Evolutionary conservation across 2,113 vertebrate species (phyloP), one percentile per base, ranked within the genome.

Genomic region (Romanogobio albipinnatus): DNA sequence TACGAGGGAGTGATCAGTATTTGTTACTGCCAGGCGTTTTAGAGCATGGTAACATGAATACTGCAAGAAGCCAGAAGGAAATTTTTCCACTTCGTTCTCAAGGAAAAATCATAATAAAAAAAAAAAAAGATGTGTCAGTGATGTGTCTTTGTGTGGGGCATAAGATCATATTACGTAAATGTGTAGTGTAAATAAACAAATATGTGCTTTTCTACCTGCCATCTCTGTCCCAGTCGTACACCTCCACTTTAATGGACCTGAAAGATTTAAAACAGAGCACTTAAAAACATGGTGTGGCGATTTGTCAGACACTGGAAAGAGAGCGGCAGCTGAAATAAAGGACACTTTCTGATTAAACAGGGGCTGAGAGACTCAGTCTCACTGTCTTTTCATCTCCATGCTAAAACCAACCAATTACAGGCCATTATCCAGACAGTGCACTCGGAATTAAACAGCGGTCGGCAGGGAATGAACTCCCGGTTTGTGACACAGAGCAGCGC

Each of bases 191-290:
- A 70, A 39, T 22, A 70, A 22, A 5, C 5, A 39, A 22, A 43
- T 22, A 8, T 53, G 36, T 19, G 3, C 36, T 43, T 49, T 49
- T 84, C 93, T 94, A 98, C 97, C 97, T 98, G 90, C 97, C 97
- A 2, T 98, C 96, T 19, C 97, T 95, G 90, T 98, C 96, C 97
- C 97, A 98, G 94, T 98, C 97, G 0, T 97, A 98, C 22, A 98
- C 93, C 87, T 98, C 97, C 88, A 95, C 96, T 90, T 98, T 98
- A 93, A 99, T 98, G 76, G 96, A 94, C 90, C 97, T 98, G 93
- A 7, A 90, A 90, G 81, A 92, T 43, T 86, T 10, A 81, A 76
- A 89, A 68, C 45, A 87, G 76, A 86, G 71, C 14, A 45, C 62
- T 73, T 22, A 70, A 33, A 19, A 87, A 87, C 43, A 53, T 7